These are phyloP conservation scores for Seriola dumerili DNA, from an alignment of 2,113 vertebrate species.

Conservation along the genomic window DNA sequence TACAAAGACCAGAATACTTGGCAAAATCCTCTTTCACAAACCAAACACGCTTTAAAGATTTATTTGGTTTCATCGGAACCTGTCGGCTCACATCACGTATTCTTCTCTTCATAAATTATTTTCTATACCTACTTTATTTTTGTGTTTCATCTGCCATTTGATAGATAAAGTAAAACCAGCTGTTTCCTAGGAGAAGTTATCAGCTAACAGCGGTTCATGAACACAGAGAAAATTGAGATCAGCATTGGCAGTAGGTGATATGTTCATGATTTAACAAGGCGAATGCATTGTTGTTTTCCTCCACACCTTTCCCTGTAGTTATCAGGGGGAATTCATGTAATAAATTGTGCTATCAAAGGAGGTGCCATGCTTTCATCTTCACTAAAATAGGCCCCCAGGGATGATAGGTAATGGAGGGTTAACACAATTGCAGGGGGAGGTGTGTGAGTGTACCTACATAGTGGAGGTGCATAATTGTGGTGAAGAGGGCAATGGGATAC, in stretches of 20 bases:
- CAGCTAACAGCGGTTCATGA: constrained; percentile 30
- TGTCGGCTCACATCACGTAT: not conserved
- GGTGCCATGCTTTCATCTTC: constrained; percentile 61
- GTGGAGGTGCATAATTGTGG: constrained; percentile 45
- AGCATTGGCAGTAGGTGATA: constrained; percentile 27
- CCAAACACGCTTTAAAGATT: not conserved
- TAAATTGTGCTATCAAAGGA: constrained; percentile 69
- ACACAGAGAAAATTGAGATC: constrained; percentile 48
- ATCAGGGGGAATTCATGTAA: constrained; percentile 50
- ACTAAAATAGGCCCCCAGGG: constrained; percentile 48
- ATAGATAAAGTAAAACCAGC: constrained; percentile 50
- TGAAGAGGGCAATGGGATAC: constrained; percentile 37
- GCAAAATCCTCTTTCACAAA: not conserved
- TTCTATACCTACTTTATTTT: constrained; percentile 23
- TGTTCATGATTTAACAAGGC: constrained; percentile 49
- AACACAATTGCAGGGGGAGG: constrained; percentile 48
- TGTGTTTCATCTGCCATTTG: constrained; percentile 58
- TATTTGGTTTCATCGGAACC: constrained; percentile 28
- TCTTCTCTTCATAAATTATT: constrained; percentile 53
- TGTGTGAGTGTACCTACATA: constrained; percentile 20
- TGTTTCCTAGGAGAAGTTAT: constrained; percentile 25
- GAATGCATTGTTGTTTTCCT: constrained; percentile 51
- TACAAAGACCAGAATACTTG: too few relatives aligned
- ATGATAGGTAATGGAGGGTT: constrained; percentile 55
- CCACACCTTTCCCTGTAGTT: constrained; percentile 33